phyloP scores from a whole-genome alignment of 1,140 invertebrate species.

The Magallana gigas region DNA sequence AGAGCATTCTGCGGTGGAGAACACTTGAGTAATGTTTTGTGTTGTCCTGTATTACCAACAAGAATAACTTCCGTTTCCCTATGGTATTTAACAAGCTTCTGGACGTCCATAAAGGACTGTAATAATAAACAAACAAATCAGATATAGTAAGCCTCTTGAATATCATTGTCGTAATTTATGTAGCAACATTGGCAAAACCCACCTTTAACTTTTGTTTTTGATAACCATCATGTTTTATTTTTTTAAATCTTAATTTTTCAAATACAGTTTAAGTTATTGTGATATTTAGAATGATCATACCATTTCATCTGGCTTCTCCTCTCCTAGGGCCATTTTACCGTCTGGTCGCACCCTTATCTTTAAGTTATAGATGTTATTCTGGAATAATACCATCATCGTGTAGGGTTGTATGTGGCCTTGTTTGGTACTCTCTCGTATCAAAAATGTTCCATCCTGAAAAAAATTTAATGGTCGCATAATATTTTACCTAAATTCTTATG shows the following conservation, averaged over 20 bases:
- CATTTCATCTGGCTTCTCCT: slow-evolving; percentile 64
- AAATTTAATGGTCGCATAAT: too few relatives aligned
- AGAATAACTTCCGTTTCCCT: slow-evolving; percentile 50
- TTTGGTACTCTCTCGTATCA: slow-evolving; percentile 58
- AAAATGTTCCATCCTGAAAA: slow-evolving; percentile 59
- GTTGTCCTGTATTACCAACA: slow-evolving; percentile 48
- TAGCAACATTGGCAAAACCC: too few relatives aligned
- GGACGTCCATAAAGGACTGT: slow-evolving; percentile 50
- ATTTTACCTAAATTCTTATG: too few relatives aligned
- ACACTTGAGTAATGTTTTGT: slow-evolving; percentile 33
- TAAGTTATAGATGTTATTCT: slow-evolving; percentile 55
- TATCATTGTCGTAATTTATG: too few relatives aligned
- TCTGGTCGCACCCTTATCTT: slow-evolving; percentile 57
- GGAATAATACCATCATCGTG: slow-evolving; percentile 59
- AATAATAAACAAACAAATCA: slow-evolving; percentile 1
- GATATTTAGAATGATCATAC: slow-evolving; percentile 21
- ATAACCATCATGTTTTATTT: too few relatives aligned
- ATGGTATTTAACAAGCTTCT: slow-evolving; percentile 49
- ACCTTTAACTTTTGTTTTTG: too few relatives aligned
- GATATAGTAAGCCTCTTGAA: too few relatives aligned
- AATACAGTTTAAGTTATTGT: too few relatives aligned
- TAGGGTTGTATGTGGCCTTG: slow-evolving; percentile 56
- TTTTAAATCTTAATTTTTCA: too few relatives aligned
- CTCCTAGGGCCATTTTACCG: slow-evolving; percentile 57
- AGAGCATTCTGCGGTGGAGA: neutral